Evolutionary conservation across 2,888 invertebrate genomes (phyloP).

Genomic region (Pristionchus mayeri): DNA sequence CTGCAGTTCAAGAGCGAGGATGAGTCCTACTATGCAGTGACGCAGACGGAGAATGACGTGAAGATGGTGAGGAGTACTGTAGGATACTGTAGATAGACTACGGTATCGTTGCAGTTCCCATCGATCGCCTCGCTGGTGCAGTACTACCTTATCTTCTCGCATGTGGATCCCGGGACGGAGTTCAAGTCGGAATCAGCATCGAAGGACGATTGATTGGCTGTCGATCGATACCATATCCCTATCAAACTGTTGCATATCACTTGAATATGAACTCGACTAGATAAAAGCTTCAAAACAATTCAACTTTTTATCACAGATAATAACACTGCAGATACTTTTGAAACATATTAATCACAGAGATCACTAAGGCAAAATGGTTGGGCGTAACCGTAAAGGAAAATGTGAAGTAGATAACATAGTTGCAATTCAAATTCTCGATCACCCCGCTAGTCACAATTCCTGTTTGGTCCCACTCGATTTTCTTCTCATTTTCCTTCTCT

Average conservation of each 20-base stretch:
- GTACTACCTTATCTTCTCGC: slow-evolving; percentile 3
- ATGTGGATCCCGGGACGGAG: neutral
- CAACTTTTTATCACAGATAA: too few relatives aligned
- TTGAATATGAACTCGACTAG: too few relatives aligned
- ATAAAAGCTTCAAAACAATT: too few relatives aligned
- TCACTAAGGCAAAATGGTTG: neutral
- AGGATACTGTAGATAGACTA: too few relatives aligned
- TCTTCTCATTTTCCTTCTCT: slow-evolving; percentile 55
- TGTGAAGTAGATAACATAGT: too few relatives aligned
- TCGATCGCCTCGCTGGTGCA: slow-evolving; percentile 24
- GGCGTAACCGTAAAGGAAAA: too few relatives aligned
- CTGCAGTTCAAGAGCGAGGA: neutral
- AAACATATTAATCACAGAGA: neutral
- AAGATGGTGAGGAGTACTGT: slow-evolving; percentile 24
- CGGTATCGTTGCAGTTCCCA: neutral
- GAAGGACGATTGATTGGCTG: neutral
- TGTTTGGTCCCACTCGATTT: neutral
- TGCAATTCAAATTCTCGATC: too few relatives aligned
- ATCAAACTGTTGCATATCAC: too few relatives aligned
- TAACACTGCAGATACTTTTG: too few relatives aligned
- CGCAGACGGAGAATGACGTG: slow-evolving; percentile 30
- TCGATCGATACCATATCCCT: neutral
- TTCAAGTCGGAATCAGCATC: neutral
- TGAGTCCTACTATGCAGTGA: neutral
- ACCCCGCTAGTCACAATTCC: slow-evolving; percentile 9